A percentile compares a stretch with the other conserved stretches of the same genome.
These are phyloP conservation scores for Pachydiplax longipennis DNA, from an alignment of 2,888 invertebrate species.

Conservation along the genomic window DNA sequence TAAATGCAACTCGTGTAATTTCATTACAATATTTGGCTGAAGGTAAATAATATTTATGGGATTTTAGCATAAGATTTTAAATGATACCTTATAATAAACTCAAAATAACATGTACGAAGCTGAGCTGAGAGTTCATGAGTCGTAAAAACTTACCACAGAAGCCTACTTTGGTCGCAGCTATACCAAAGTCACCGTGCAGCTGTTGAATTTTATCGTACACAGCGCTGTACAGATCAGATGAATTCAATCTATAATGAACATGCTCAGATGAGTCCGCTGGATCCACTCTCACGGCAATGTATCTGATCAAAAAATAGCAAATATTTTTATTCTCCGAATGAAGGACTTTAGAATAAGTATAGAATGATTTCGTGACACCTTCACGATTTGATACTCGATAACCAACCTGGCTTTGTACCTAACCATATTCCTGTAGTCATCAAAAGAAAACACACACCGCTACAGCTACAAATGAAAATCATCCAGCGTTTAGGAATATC, in stretches of 20 bases:
- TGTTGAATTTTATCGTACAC: conserved; percentile 71
- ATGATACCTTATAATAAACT: no score
- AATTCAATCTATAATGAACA: conserved; percentile 63
- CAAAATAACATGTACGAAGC: no score
- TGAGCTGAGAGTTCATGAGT: neutral
- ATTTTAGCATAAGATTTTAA: neutral
- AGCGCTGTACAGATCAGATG: conserved; percentile 65
- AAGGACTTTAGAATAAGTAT: neutral
- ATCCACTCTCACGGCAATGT: conserved; percentile 70
- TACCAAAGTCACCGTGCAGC: conserved; percentile 79
- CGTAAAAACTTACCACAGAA: conserved; percentile 59
- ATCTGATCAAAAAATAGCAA: conserved; percentile 48
- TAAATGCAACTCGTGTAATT: conserved; percentile 75
- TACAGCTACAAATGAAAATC: no score
- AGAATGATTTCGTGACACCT: no score
- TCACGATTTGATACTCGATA: conserved; percentile 59
- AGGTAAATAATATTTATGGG: neutral
- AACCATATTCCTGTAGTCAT: neutral
- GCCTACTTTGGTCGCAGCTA: conserved; percentile 73
- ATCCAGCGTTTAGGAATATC: no score
- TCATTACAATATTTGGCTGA: conserved; percentile 81
- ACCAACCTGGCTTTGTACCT: conserved; percentile 3
- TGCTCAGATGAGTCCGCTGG: conserved; percentile 62
- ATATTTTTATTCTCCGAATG: neutral
- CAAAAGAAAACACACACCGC: neutral